A percentile compares a stretch with the other conserved stretches of the same genome.
Evolutionary conservation across 2,797 vertebrate genomes (phyloP).

Genomic region (Gymnothorax javanicus): DNA sequence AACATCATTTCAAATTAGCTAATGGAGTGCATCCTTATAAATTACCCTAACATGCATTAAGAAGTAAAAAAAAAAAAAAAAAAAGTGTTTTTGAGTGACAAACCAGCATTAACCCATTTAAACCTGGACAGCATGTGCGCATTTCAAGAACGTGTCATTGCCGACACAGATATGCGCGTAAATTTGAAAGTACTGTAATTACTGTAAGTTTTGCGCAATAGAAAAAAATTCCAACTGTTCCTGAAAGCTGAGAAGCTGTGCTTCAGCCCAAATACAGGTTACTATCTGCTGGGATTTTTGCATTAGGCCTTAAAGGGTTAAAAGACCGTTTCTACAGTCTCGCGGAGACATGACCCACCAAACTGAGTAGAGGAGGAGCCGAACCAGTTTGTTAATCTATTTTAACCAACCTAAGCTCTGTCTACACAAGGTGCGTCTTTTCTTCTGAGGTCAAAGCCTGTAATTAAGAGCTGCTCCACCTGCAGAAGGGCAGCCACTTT

Average conservation of each 20-base stretch:
- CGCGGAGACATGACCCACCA: constrained; percentile 3
- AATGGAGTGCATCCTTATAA: neutral
- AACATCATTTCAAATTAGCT: neutral
- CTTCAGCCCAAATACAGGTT: too few species aligned
- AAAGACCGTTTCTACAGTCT: neutral
- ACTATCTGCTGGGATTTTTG: too few species aligned
- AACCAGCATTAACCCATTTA: neutral
- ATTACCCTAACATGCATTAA: neutral
- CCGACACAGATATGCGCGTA: too few species aligned
- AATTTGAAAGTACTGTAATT: too few species aligned
- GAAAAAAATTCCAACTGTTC: too few species aligned
- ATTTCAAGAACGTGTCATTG: too few species aligned
- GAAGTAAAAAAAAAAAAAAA: neutral
- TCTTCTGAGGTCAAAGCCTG: constrained; percentile 34
- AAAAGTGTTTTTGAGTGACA: neutral
- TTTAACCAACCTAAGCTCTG: neutral
- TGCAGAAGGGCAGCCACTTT: constrained; percentile 60
- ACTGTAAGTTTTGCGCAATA: too few species aligned
- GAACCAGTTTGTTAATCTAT: neutral
- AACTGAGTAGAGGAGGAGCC: constrained; percentile 1
- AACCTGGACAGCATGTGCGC: too few species aligned
- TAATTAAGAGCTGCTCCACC: constrained; percentile 66
- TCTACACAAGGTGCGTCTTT: neutral
- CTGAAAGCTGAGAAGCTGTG: too few species aligned
- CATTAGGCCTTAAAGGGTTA: too few species aligned